phyloP scores from a whole-genome alignment of 2,888 invertebrate genomes.

The Thecophora atra region DNA sequence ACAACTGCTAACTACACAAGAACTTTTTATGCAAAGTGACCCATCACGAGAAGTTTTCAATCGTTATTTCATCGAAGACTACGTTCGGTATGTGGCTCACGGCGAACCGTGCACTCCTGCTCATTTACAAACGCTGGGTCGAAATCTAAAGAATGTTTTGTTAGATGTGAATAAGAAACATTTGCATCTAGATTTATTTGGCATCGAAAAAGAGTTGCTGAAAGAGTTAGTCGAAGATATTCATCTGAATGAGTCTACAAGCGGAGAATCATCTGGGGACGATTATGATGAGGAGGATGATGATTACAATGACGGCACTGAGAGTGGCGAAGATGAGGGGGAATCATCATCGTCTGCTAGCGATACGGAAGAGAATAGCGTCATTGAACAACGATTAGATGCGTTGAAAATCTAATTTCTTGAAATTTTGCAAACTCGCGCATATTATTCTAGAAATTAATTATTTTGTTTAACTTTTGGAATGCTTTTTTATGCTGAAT shows the following conservation, averaged over 20 bases:
- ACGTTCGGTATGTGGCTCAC: conserved; percentile 57
- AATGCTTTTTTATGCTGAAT: no score
- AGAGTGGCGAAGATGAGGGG: conserved; percentile 42
- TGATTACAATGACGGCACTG: conserved; percentile 45
- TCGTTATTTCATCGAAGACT: conserved; percentile 58
- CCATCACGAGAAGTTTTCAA: conserved; percentile 55
- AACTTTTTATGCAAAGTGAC: conserved; percentile 53
- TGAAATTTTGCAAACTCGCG: conserved; percentile 13
- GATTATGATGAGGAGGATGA: conserved; percentile 42
- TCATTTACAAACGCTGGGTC: conserved; percentile 56
- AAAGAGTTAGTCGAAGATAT: conserved; percentile 61
- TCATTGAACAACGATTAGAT: conserved; percentile 55
- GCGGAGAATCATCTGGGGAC: conserved; percentile 45
- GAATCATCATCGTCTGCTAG: conserved; percentile 50
- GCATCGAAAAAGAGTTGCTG: conserved; percentile 60
- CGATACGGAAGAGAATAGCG: conserved; percentile 58
- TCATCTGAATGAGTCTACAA: conserved; percentile 49
- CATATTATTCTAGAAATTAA: no score
- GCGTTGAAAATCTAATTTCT: conserved; percentile 40
- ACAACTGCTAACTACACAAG: conserved; percentile 57
- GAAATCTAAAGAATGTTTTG: conserved; percentile 59
- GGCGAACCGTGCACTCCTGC: conserved; percentile 47
- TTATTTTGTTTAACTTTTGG: no score
- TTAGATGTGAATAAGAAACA: conserved; percentile 56
- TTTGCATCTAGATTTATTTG: conserved; percentile 55